Base-by-base conservation (phyloP, 2,797 vertebrate genomes). In the Sebastes minor region DNA sequence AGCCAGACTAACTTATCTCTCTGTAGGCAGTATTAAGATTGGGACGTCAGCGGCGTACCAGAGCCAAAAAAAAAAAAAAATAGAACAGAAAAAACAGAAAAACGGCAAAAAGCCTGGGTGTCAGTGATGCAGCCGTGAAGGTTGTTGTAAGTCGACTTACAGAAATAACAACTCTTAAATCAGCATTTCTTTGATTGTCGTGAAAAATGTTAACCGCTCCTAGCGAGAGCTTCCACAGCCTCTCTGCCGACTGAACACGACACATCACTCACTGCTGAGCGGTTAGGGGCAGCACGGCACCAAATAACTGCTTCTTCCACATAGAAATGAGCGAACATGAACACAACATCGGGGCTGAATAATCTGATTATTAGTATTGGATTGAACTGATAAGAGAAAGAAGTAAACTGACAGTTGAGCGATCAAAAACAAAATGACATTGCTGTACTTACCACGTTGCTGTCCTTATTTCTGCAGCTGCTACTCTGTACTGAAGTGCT, bases 401-500 rank as follows among this genome's bases (percentile, higher is more conserved):
- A 53, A 55, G 42, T 46, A 46, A 46, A 46, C 42, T 46, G 16
- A 60, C 52, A 65, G 65, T 23, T 60, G 33, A 30, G 16, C 57
- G 13, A 83, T 72, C 10, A n/a, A 64, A 22, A 61, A 49, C 1
- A 61, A 56, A 46, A 23, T 16, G 4, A 27, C 30, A 74, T 49
- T 60, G 49, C 57, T 64, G 30, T 69, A 38, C 23, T 38, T 55
- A 6, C 81, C 66, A 30, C 30, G 78, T 49, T 60, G 49, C 57
- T 64, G 30, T 72, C 32, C 23, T 38, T 59, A 6, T 60, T 27
- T 60, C 56, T 63, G 56, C 57, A 63, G 70, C 42, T 68, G 70
- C 52, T 74, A 7, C 70, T 67, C 49, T 64, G 66, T 13, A 10
- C 67, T 66, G 64, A 59, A 35, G 56, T 12, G 6, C 77, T 83